These are phyloP conservation scores for Meta bourneti DNA, from an alignment of 2,888 invertebrate genomes.

Conservation along the genomic window DNA sequence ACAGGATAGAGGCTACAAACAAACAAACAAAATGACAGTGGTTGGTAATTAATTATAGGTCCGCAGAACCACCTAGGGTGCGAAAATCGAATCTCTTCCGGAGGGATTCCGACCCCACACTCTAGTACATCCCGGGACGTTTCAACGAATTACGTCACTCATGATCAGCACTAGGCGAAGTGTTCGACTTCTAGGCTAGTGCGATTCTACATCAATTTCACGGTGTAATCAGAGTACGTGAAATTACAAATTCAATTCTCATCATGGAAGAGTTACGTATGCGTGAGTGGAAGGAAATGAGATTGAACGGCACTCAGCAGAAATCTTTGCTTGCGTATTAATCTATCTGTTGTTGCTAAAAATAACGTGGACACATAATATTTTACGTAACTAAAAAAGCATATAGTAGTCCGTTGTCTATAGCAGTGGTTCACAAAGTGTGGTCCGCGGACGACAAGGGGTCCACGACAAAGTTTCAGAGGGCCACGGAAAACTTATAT, in stretches of 20 bases:
- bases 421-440: too few relatives aligned
- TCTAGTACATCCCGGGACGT: background rate
- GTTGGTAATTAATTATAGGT: conserved; percentile 60
- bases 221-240: background rate
- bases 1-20: background rate
- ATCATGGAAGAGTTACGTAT: background rate
- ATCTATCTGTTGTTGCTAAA: too few relatives aligned
- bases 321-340: too few relatives aligned
- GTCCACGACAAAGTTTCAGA: too few relatives aligned
- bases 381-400: too few relatives aligned
- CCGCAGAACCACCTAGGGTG: conserved; percentile 12
- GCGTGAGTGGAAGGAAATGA: background rate
- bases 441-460: too few relatives aligned
- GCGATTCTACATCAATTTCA: conserved; percentile 14
- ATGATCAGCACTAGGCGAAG: background rate
- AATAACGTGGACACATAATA: too few relatives aligned
- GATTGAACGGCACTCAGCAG: background rate
- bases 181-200: background rate
- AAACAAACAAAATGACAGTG: conserved; percentile 53
- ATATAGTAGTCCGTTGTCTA: too few relatives aligned
- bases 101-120: conserved; percentile 20
- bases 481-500: too few relatives aligned
- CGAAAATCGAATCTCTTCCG: conserved; percentile 57
- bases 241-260: conserved; percentile 4
- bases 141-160: conserved; percentile 42